These are phyloP conservation scores for Nasonia oneida DNA, from an alignment of 2,888 invertebrate genomes.

Conservation along the genomic window DNA sequence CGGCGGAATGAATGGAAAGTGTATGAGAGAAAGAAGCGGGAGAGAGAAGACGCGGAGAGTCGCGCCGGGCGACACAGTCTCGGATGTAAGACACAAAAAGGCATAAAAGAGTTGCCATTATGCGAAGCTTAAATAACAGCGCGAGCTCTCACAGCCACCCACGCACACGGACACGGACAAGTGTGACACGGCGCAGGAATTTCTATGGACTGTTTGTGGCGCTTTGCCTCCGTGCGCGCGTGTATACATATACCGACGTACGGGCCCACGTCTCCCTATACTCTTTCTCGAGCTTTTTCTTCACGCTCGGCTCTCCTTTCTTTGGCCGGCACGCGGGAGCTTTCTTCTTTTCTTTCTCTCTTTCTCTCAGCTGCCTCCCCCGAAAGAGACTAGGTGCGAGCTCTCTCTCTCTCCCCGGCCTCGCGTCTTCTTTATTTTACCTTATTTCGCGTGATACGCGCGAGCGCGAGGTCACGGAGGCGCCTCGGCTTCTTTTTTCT, in stretches of 20 bases:
- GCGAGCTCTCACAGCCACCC: slow-evolving; percentile 63
- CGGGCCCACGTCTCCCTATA: slow-evolving; percentile 1
- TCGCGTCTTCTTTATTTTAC: slow-evolving; percentile 58
- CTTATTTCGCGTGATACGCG: slow-evolving; percentile 53
- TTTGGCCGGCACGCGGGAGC: slow-evolving; percentile 39
- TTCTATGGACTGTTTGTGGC: slow-evolving; percentile 66
- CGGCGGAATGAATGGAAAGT: slow-evolving; percentile 63
- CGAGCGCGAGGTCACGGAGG: slow-evolving; percentile 48
- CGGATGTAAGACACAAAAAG: slow-evolving; percentile 77
- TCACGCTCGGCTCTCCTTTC: slow-evolving; percentile 58
- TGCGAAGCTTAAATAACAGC: slow-evolving; percentile 78
- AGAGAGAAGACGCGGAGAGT: slow-evolving; percentile 14
- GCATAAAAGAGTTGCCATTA: slow-evolving; percentile 78
- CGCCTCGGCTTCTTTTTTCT: background rate
- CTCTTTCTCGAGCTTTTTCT: slow-evolving; percentile 47
- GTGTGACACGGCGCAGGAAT: slow-evolving; percentile 60
- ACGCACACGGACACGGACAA: slow-evolving; percentile 61
- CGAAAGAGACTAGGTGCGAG: slow-evolving; percentile 13
- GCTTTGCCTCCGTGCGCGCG: slow-evolving; percentile 39
- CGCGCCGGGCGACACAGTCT: slow-evolving; percentile 71
- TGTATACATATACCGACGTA: slow-evolving; percentile 17
- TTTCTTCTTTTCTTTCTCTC: slow-evolving; percentile 31
- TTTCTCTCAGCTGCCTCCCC: slow-evolving; percentile 25
- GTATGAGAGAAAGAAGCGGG: background rate
- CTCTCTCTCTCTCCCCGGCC: background rate